These are phyloP conservation scores for Mactromeris polynyma DNA, from an alignment of 2,888 invertebrate species.

Conservation along the genomic window DNA sequence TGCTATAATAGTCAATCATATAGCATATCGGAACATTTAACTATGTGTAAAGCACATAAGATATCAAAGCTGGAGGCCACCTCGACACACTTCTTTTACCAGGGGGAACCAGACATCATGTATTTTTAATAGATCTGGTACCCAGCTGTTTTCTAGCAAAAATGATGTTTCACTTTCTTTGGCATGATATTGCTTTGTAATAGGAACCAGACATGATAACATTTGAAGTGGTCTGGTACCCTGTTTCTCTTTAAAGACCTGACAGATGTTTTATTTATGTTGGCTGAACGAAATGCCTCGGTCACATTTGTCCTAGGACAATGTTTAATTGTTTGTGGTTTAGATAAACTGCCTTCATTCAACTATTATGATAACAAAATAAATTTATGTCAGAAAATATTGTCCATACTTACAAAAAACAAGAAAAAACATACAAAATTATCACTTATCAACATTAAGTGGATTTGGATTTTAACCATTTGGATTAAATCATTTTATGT, in stretches of 20 bases:
- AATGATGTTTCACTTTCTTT: not conserved
- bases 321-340: too few species aligned
- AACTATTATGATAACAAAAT: too few species aligned
- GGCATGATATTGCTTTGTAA: slow-evolving; percentile 2
- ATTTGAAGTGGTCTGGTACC: not conserved
- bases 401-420: too few species aligned
- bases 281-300: not conserved
- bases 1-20: slow-evolving; percentile 18
- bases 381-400: too few species aligned
- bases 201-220: not conserved
- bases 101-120: not conserved
- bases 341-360: too few species aligned
- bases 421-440: too few species aligned
- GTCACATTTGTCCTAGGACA: too few species aligned
- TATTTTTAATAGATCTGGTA: not conserved
- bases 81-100: not conserved
- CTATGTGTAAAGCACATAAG: not conserved
- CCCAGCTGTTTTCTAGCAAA: not conserved
- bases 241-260: not conserved
- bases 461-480: too few species aligned
- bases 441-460: too few species aligned
- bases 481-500: too few species aligned
- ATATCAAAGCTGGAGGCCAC: not conserved
- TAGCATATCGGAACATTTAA: not conserved
- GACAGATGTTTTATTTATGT: not conserved